Base-by-base conservation (phyloP, 2,797 vertebrate genomes). In the Bucorvus abyssinicus region DNA sequence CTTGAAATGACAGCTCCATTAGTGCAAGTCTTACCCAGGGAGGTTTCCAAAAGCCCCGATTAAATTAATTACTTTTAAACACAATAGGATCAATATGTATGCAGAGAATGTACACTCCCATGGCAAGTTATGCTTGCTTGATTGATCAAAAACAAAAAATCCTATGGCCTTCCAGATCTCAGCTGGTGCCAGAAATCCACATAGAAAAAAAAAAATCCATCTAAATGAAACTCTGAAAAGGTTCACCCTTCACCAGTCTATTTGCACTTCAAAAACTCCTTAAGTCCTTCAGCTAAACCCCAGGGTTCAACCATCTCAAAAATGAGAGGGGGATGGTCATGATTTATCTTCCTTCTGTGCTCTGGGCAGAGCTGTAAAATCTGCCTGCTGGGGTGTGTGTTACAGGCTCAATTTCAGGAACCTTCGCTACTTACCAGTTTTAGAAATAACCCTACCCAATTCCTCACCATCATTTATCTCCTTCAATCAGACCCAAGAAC, bases 261-360 rank as follows among this genome's bases (percentile, higher is more conserved):
- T 98, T 98, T 98, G 98, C 97, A 98, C 98, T 98, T 98, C 98
- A 98, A 98, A 97, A 98, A 97, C 96, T 95, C 94, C 87, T 82
- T 93, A 97, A 98, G 96, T 97, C 97, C 98, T 97, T 97, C 93
- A 98, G 97, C 97, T 97, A 98, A 98, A 98, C 97, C 97, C 97
- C 94, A 96, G 97, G 97, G 95, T 97, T 97, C 97, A 97, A 97
- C 97, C 94, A 98, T 97, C 97, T 97, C 93, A 98, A 98, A 98
- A 98, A 97, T 96, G 97, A 97, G 97, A 97, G 97, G 96, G 97
- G 97, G 95, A 93, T 96, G 96, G 96, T 65, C 82, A 95, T 97
- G 97, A 98, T 98, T 98, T 98, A 98, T 98, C 97, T 98, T 94
- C 97, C 97, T 96, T 97, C 98, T 97, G 97, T 97, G 97, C 97